A percentile compares a stretch with the other conserved stretches of the same genome.
Evolutionary conservation across 2,888 invertebrate genomes (phyloP).

Genomic region (Melanophora roralis): DNA sequence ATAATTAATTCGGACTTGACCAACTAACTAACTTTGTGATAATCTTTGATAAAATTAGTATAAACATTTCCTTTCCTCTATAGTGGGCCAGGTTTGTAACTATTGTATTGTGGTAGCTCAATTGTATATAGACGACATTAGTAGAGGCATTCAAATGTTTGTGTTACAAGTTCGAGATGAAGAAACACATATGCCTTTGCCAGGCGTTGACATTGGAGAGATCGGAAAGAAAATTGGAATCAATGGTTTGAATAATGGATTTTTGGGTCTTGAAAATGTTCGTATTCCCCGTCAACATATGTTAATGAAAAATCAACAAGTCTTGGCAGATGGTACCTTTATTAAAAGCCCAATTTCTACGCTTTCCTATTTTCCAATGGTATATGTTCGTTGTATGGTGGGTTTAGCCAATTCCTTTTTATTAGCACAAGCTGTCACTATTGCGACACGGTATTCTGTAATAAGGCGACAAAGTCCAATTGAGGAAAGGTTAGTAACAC

Average conservation of each 20-base stretch:
- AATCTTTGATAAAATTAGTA: too few relatives aligned
- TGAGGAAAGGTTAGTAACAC: constrained; percentile 81
- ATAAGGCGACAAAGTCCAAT: constrained; percentile 91
- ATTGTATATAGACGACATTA: constrained; percentile 86
- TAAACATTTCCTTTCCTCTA: neutral
- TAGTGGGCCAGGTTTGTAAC: constrained; percentile 92
- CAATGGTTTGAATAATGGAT: constrained; percentile 93
- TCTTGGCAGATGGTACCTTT: constrained; percentile 93
- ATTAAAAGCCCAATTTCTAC: constrained; percentile 87
- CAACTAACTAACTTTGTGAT: too few relatives aligned
- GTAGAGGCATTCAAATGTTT: constrained; percentile 93
- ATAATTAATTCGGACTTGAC: too few relatives aligned
- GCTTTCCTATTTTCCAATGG: constrained; percentile 89
- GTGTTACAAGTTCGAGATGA: constrained; percentile 92
- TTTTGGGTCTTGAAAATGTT: constrained; percentile 88
- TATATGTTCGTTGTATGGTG: constrained; percentile 90
- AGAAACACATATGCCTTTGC: constrained; percentile 89
- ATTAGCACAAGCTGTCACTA: constrained; percentile 88
- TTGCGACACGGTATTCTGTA: constrained; percentile 92
- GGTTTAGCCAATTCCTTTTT: constrained; percentile 85
- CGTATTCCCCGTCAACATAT: constrained; percentile 92
- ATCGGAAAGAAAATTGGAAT: constrained; percentile 95
- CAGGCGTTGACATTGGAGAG: constrained; percentile 92
- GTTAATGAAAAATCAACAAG: constrained; percentile 94
- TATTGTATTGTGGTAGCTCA: constrained; percentile 94